phyloP scores from a whole-genome alignment of 2,888 invertebrate genomes.

The Helicoverpa assulta region DNA sequence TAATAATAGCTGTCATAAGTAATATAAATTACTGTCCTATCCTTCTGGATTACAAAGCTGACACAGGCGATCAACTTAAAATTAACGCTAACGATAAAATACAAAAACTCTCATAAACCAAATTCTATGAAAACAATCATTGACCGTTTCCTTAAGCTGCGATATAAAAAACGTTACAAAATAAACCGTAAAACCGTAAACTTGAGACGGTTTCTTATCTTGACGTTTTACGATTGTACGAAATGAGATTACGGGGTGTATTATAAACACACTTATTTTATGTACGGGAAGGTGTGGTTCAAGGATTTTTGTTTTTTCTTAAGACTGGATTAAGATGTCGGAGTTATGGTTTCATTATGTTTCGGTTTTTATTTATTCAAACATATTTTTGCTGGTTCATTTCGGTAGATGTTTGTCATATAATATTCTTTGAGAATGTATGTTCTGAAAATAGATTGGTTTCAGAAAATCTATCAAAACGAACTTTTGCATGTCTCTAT shows the following conservation, averaged over 20 bases:
- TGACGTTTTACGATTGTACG: conserved; percentile 45
- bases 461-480: too few relatives aligned
- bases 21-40: not conserved
- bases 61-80: conserved; percentile 35
- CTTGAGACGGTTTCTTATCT: conserved; percentile 51
- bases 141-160: conserved; percentile 50
- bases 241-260: conserved; percentile 56
- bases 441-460: too few relatives aligned
- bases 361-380: conserved; percentile 1
- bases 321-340: conserved; percentile 26
- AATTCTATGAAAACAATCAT: conserved; percentile 51
- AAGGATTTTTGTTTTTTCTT: conserved; percentile 16
- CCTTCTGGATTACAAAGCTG: not conserved
- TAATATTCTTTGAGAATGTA: too few relatives aligned
- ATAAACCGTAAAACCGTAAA: conserved; percentile 56
- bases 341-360: conserved; percentile 30
- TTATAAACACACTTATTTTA: conserved; percentile 53
- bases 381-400: not conserved
- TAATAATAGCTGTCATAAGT: too few relatives aligned
- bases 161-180: conserved; percentile 56
- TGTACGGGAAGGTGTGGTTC: conserved; percentile 37
- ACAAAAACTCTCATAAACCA: conserved; percentile 32
- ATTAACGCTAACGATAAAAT: conserved; percentile 46
- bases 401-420: too few relatives aligned
- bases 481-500: too few relatives aligned